Evolutionary conservation across 2,797 vertebrate genomes (phyloP).

Genomic region (Linurgus olivaceus): DNA sequence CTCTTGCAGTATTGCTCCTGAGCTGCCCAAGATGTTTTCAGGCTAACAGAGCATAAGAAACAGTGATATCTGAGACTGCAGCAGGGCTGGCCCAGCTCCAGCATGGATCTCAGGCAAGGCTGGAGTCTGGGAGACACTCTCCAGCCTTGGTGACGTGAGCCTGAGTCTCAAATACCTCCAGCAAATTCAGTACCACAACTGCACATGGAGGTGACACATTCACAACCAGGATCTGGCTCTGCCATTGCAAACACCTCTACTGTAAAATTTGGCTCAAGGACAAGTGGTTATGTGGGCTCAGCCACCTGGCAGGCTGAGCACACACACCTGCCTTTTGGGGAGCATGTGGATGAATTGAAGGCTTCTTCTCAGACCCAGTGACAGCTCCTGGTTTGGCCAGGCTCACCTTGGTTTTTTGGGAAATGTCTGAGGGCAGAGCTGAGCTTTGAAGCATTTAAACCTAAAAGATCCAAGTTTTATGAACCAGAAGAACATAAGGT

Average conservation of each 20-base stretch:
- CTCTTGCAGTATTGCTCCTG: background rate
- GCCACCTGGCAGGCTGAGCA: background rate
- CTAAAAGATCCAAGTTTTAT: background rate
- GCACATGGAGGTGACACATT: accelerated
- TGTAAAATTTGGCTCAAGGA: background rate
- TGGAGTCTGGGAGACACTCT: background rate
- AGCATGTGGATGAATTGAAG: background rate
- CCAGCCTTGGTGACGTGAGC: background rate
- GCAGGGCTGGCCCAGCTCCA: background rate
- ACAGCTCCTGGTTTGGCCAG: background rate
- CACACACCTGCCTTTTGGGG: background rate
- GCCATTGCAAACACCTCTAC: background rate
- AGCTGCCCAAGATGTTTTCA: background rate
- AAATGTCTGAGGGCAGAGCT: background rate
- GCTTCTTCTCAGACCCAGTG: background rate
- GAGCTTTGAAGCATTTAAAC: background rate
- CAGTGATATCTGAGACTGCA: background rate
- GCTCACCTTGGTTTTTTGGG: background rate
- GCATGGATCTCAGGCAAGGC: accelerated
- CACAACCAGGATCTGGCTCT: background rate
- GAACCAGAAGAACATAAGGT: background rate
- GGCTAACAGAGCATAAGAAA: background rate
- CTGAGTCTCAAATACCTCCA: accelerated
- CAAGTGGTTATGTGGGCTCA: background rate
- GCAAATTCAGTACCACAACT: background rate